These are phyloP conservation scores for Halictus rubicundus DNA, from an alignment of 1,140 invertebrate species.

Conservation along the genomic window DNA sequence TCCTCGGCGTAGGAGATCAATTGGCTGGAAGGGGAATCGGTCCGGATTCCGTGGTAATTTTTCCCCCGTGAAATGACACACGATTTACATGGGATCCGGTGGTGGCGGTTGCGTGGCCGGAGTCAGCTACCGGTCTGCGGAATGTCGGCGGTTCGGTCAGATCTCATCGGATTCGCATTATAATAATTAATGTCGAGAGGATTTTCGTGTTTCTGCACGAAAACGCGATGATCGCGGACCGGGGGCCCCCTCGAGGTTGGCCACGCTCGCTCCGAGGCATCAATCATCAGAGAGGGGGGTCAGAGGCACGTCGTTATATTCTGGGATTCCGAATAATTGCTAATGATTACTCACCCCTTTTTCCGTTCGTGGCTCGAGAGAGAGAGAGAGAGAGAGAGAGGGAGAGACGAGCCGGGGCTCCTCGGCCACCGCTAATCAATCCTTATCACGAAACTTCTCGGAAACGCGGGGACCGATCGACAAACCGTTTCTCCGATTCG, in stretches of 20 bases:
- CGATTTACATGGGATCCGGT: background rate
- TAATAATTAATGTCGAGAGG: conserved; percentile 56
- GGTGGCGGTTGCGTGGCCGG: conserved; percentile 16
- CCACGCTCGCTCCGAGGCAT: conserved; percentile 58
- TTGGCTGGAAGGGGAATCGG: background rate
- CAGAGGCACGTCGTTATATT: conserved; percentile 63
- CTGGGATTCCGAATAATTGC: conserved; percentile 72
- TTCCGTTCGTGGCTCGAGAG: background rate
- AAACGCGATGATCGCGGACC: conserved; percentile 65
- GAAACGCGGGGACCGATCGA: conserved; percentile 33
- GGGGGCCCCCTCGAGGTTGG: conserved; percentile 28
- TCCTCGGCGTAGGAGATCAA: background rate
- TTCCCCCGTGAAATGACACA: conserved; percentile 31
- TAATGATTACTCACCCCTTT: conserved; percentile 69
- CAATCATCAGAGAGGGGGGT: conserved; percentile 66
- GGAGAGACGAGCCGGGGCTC: background rate
- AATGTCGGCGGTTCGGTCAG: conserved; percentile 25
- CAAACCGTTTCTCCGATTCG: conserved; percentile 22
- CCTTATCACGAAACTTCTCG: conserved; percentile 62
- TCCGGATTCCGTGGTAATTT: background rate
- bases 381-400: too few relatives aligned
- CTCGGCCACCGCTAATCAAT: conserved; percentile 46
- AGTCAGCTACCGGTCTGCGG: conserved; percentile 26
- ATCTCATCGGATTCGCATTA: conserved; percentile 60
- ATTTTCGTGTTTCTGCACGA: conserved; percentile 62